phyloP scores from a whole-genome alignment of 2,113 vertebrate species.

The Pyxicephalus adspersus region DNA sequence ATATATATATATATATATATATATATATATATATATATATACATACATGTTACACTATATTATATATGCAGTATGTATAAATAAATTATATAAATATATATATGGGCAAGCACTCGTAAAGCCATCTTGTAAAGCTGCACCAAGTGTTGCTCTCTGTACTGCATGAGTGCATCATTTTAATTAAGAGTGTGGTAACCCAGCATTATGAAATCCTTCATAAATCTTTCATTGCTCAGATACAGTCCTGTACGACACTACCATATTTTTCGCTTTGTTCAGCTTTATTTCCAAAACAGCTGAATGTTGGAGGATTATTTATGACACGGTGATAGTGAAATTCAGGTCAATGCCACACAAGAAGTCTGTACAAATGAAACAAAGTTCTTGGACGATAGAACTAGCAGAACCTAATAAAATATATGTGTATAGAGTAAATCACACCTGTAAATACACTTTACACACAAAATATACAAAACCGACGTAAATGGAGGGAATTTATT shows the following conservation, averaged over 20 bases:
- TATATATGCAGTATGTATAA: no score
- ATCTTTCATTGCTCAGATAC: constrained; percentile 37
- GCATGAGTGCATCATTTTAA: constrained; percentile 14
- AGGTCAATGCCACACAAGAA: constrained; percentile 1
- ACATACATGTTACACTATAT: no score
- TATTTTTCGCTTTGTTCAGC: constrained; percentile 34
- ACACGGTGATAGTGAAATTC: constrained; percentile 20
- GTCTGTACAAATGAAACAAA: not conserved
- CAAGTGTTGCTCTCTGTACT: not conserved
- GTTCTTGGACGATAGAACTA: constrained; percentile 1
- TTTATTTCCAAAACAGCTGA: constrained; percentile 11
- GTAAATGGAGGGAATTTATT: no score
- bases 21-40: no score
- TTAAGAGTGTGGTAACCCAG: constrained; percentile 9
- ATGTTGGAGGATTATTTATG: constrained; percentile 40
- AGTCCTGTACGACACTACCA: constrained; percentile 5
- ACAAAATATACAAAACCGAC: no score
- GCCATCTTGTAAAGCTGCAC: not conserved
- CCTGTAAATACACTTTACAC: no score
- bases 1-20: no score
- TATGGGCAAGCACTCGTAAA: not conserved
- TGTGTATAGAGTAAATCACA: no score
- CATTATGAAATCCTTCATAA: constrained; percentile 37
- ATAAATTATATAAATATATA: no score
- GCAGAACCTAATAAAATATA: no score